Evolutionary conservation across 2,888 invertebrate genomes (phyloP).

Genomic region (Lasioglossum marginatum): DNA sequence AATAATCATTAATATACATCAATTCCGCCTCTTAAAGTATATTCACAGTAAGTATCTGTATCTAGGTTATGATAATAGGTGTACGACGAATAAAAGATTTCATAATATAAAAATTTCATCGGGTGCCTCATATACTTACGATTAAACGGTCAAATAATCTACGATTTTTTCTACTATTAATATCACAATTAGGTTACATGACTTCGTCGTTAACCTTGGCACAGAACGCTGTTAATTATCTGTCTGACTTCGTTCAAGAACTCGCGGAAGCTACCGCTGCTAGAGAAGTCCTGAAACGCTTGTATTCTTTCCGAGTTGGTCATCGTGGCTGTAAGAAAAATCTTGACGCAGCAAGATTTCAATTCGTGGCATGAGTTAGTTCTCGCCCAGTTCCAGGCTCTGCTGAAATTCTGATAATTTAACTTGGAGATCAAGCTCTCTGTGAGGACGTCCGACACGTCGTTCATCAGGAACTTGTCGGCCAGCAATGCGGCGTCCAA

Average conservation of each 20-base stretch:
- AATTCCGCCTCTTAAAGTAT: slow-evolving; percentile 50
- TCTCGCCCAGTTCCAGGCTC: slow-evolving; percentile 81
- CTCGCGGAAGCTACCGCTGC: slow-evolving; percentile 72
- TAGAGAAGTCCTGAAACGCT: slow-evolving; percentile 78
- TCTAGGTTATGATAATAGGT: neutral
- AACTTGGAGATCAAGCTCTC: slow-evolving; percentile 77
- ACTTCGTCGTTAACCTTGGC: slow-evolving; percentile 51
- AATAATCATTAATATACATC: slow-evolving; percentile 47
- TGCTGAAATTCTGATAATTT: slow-evolving; percentile 76
- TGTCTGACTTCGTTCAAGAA: slow-evolving; percentile 77
- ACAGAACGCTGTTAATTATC: slow-evolving; percentile 70
- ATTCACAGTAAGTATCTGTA: slow-evolving; percentile 43
- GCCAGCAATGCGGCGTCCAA: slow-evolving; percentile 82
- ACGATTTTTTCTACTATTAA: slow-evolving; percentile 25
- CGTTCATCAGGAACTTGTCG: slow-evolving; percentile 80
- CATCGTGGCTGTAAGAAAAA: slow-evolving; percentile 78
- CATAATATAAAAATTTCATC: slow-evolving; percentile 34
- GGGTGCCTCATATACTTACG: neutral
- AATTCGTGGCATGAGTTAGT: slow-evolving; percentile 78
- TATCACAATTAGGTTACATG: slow-evolving; percentile 50
- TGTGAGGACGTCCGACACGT: slow-evolving; percentile 75
- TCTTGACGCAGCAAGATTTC: slow-evolving; percentile 78
- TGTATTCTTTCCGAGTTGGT: slow-evolving; percentile 71
- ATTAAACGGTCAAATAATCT: slow-evolving; percentile 15
- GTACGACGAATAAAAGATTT: slow-evolving; percentile 39